Percentiles rank a stretch among this genome's conserved stretches.
Evolutionary conservation across 2,888 invertebrate genomes (phyloP).

Genomic region (Shargacucullia verbasci): DNA sequence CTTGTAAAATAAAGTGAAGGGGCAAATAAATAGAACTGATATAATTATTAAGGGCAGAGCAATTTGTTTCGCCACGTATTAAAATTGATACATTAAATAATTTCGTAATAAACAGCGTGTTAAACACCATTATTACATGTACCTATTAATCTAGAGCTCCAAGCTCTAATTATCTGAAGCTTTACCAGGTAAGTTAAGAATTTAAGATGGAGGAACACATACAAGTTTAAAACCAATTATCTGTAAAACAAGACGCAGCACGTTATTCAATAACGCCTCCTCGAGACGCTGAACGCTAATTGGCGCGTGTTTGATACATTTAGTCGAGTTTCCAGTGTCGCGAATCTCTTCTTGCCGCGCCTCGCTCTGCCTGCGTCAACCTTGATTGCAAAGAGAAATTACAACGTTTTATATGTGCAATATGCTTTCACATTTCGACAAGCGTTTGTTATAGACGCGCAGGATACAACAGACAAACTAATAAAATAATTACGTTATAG

Average conservation of each 20-base stretch:
- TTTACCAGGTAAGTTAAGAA: slow-evolving; percentile 10
- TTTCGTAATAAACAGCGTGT: neutral
- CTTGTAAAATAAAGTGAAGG: too few relatives aligned
- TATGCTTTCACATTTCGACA: neutral
- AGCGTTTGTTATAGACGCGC: neutral
- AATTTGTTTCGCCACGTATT: too few relatives aligned
- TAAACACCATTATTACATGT: neutral
- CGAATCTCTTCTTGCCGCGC: slow-evolving; percentile 11
- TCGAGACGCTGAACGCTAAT: slow-evolving; percentile 24
- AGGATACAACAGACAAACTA: slow-evolving; percentile 1
- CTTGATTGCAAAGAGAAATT: slow-evolving; percentile 22
- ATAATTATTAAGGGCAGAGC: too few relatives aligned
- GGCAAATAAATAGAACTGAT: too few relatives aligned
- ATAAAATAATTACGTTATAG: slow-evolving; percentile 15
- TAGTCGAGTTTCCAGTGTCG: slow-evolving; percentile 7
- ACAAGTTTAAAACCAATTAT: slow-evolving; percentile 29
- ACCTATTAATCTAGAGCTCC: neutral
- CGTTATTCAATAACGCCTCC: slow-evolving; percentile 27
- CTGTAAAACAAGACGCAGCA: slow-evolving; percentile 26
- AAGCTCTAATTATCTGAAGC: slow-evolving; percentile 4
- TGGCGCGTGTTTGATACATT: slow-evolving; percentile 25
- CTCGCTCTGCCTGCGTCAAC: slow-evolving; percentile 1
- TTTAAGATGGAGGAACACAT: slow-evolving; percentile 16
- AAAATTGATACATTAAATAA: too few relatives aligned
- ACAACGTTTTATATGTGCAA: neutral